Evolutionary conservation across 2,797 vertebrate genomes (phyloP), one percentile per base, ranked within the genome.

Genomic region (Gallinago solitaria): DNA sequence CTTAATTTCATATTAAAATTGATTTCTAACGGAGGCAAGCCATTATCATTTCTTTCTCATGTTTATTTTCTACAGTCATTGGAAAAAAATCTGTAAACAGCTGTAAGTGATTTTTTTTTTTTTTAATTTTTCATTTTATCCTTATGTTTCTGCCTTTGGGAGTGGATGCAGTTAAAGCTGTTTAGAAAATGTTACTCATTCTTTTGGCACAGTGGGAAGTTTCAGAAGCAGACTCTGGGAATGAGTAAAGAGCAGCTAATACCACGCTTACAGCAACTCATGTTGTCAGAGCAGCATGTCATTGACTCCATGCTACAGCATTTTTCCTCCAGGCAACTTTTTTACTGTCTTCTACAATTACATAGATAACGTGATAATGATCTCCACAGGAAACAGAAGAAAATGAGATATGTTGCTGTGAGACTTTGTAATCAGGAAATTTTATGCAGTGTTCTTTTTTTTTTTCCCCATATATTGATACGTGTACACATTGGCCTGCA

Each of bases 351-450:
- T 96, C 64, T 83, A 79, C 73, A 89, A n/a, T 85, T 90, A 54
- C 83, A 71, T 33, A 92, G 94, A 94, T 80, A 93, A 68, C 37
- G 30, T 4, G 47, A 96, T 97, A 95, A 93, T 88, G 92, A 84
- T 91, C 92, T 88, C 95, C 39, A 25, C 56, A 91, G 93, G 95
- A 97, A 90, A 84, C 57, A 83, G 79, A 80, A 92, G 82, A 93
- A 96, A 94, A 96, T 87, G 82, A 84, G 79, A 93, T 70, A 83
- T 11, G 2, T 93, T 94, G 75, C 83, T 89, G 73, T 87, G 67
- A 89, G 89, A 91, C 50, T 67, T 92, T 4, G 2, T 91, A 89
- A 61, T 74, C 6, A 8, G 61, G 33, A 92, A n/a, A 35, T 96
- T 94, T 76, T 86, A 74, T 75, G 28, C 24, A 50, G 33, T 87